Evolutionary conservation across 2,797 vertebrate genomes (phyloP).

Genomic region (Poecilia gillii): DNA sequence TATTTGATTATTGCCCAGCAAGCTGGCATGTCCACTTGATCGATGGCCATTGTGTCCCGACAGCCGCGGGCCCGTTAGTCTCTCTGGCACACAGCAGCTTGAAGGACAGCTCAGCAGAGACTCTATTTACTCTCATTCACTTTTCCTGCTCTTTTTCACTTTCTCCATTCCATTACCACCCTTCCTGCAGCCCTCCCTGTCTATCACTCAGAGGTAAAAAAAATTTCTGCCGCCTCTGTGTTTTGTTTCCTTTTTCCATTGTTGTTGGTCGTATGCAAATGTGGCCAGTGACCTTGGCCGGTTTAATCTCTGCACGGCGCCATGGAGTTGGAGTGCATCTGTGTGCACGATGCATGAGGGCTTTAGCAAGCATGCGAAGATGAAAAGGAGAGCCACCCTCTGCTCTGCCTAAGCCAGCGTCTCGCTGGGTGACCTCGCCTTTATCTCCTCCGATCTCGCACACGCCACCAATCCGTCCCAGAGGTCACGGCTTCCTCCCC

Average conservation of each 20-base stretch:
- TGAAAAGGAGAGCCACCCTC: conserved; percentile 64
- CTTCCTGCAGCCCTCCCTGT: conserved; percentile 33
- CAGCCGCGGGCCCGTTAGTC: conserved; percentile 60
- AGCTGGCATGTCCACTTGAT: conserved; percentile 71
- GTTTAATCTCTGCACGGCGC: conserved; percentile 50
- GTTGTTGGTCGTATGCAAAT: conserved; percentile 59
- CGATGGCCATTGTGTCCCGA: conserved; percentile 68
- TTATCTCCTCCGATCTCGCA: conserved; percentile 59
- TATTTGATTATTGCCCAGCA: conserved; percentile 78
- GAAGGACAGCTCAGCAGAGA: conserved; percentile 70
- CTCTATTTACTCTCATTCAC: conserved; percentile 63
- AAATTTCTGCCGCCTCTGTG: conserved; percentile 18
- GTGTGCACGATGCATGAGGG: conserved; percentile 48
- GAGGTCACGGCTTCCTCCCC: conserved; percentile 27
- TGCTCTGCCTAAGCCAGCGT: conserved; percentile 56
- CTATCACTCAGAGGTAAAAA: conserved; percentile 32
- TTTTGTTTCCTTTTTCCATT: neutral
- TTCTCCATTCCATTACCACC: conserved; percentile 30
- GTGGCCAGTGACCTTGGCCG: conserved; percentile 57
- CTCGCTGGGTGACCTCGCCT: conserved; percentile 67
- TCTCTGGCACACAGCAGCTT: conserved; percentile 64
- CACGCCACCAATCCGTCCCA: conserved; percentile 37
- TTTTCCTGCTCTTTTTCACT: conserved; percentile 55
- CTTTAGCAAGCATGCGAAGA: conserved; percentile 48
- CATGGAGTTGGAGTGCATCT: conserved; percentile 34